Evolutionary conservation across 2,113 vertebrate genomes (phyloP).

Genomic region (Eclectus roratus): DNA sequence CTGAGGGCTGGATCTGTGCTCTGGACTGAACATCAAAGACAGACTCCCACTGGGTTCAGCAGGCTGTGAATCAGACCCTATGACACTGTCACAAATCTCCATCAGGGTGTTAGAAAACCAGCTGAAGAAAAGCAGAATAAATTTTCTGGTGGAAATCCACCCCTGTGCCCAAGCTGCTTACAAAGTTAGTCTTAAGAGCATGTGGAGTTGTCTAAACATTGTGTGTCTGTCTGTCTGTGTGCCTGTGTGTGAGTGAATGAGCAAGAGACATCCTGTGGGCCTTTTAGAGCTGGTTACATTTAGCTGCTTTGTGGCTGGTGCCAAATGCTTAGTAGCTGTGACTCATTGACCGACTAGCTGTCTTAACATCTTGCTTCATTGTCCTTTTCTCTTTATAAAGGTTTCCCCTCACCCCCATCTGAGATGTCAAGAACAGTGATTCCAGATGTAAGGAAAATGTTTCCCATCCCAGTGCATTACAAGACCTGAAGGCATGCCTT

Average conservation of each 20-base stretch:
- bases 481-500: not conserved
- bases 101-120: not conserved
- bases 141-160: not conserved
- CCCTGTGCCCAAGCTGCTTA: not conserved
- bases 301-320: conserved; percentile 31
- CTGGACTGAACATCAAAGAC: not conserved
- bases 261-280: not conserved
- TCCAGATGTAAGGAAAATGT: conserved; percentile 25
- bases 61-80: not conserved
- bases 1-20: not conserved
- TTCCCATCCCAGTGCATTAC: not conserved
- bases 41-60: not conserved
- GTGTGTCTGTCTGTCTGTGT: not conserved
- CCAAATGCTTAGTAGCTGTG: conserved; percentile 24
- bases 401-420: not conserved
- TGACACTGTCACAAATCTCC: not conserved
- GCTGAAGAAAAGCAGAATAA: not conserved
- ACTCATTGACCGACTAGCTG: conserved; percentile 21
- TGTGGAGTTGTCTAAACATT: not conserved
- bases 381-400: conserved; percentile 23
- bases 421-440: not conserved
- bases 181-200: not conserved
- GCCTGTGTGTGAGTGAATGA: not conserved
- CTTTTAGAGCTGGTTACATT: conserved; percentile 26
- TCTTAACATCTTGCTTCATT: conserved; percentile 29